Evolutionary conservation across 2,888 invertebrate genomes (phyloP).

Genomic region (Cremastinae sp.): DNA sequence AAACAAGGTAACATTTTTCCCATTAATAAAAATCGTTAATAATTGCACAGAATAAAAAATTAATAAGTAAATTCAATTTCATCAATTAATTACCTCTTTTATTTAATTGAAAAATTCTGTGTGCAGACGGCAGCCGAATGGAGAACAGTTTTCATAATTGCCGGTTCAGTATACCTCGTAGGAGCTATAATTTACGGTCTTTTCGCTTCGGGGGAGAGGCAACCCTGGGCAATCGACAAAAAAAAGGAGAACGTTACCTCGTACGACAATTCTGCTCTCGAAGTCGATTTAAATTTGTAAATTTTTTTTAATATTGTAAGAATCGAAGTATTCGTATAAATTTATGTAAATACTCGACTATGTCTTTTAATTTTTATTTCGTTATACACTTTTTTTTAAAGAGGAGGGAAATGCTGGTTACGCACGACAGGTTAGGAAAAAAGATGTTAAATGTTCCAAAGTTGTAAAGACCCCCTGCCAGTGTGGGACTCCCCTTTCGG

Average conservation of each 20-base stretch:
- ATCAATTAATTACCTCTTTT: neutral
- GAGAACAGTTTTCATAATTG: conserved; percentile 92
- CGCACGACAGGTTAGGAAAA: no score
- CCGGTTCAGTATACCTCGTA: conserved; percentile 90
- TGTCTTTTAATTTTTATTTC: no score
- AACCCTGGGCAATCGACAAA: conserved; percentile 88
- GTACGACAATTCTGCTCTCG: conserved; percentile 74
- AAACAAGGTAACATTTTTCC: conserved; percentile 83
- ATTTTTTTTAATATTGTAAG: conserved; percentile 29
- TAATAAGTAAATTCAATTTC: no score
- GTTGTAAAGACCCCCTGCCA: no score
- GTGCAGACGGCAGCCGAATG: conserved; percentile 88
- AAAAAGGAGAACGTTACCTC: conserved; percentile 61
- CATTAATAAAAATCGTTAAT: neutral
- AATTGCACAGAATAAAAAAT: no score
- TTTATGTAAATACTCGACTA: conserved; percentile 15
- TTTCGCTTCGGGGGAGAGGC: conserved; percentile 90
- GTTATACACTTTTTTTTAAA: no score
- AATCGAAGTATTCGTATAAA: neutral
- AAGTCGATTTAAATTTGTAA: conserved; percentile 67
- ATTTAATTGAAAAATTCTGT: conserved; percentile 4
- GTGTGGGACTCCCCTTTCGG: no score
- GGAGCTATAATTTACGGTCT: conserved; percentile 92
- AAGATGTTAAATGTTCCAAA: no score
- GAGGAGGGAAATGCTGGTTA: no score